phyloP scores from a whole-genome alignment of 2,113 vertebrate genomes.

The Prionailurus bengalensis region DNA sequence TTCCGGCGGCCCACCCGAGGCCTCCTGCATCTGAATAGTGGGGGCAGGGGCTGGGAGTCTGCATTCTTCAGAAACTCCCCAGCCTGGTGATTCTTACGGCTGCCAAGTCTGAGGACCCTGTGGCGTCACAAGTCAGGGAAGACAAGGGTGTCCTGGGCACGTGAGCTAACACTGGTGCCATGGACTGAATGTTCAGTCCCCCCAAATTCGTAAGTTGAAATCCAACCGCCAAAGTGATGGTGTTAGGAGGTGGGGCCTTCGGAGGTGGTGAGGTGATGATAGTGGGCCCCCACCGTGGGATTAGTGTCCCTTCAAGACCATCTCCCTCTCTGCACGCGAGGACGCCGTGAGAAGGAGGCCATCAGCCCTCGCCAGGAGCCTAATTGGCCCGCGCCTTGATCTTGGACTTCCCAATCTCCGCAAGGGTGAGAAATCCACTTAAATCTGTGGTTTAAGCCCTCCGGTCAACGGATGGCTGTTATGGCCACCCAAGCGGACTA shows the following conservation, averaged over 20 bases:
- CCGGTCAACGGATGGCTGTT: no score
- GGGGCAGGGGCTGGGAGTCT: not conserved
- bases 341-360: not conserved
- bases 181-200: not conserved
- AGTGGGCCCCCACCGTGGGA: not conserved
- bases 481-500: no score
- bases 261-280: not conserved
- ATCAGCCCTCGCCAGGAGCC: not conserved
- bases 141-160: no score
- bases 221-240: not conserved
- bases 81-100: not conserved
- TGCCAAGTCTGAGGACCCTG: no score
- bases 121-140: not conserved
- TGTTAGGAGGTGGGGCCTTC: not conserved
- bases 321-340: not conserved
- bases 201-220: rapidly evolving
- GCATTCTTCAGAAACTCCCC: rapidly evolving
- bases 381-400: not conserved
- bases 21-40: not conserved
- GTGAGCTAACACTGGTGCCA: rapidly evolving
- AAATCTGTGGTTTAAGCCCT: no score
- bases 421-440: not conserved
- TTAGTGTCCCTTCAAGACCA: no score
- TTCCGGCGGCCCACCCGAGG: rapidly evolving
- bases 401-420: not conserved